These are phyloP conservation scores for Eulithis testata DNA, from an alignment of 2,888 invertebrate genomes.

Conservation along the genomic window DNA sequence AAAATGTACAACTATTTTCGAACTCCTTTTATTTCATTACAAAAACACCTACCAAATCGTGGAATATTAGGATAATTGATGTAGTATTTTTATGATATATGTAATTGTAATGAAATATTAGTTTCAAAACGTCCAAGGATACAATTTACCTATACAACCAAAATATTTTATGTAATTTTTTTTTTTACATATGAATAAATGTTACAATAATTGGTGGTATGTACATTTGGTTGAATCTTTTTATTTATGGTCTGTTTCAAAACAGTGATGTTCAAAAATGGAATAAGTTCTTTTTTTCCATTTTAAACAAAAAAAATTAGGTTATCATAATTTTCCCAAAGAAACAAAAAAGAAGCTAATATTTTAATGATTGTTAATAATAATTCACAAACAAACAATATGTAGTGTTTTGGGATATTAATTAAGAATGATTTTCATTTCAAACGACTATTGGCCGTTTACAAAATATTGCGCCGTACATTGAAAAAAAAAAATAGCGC, in stretches of 20 bases:
- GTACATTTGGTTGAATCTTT: slow-evolving; percentile 61
- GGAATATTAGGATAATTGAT: neutral
- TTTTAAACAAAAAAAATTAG: neutral
- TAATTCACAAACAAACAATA: too few species aligned
- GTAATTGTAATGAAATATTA: slow-evolving; percentile 12
- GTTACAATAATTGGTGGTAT: slow-evolving; percentile 64
- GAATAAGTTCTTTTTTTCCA: neutral
- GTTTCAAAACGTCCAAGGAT: slow-evolving; percentile 30
- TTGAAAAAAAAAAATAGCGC: too few species aligned
- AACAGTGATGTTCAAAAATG: neutral
- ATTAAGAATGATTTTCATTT: too few species aligned
- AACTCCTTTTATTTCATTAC: slow-evolving; percentile 18
- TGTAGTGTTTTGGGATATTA: too few species aligned
- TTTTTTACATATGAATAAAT: slow-evolving; percentile 40
- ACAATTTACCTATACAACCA: slow-evolving; percentile 24
- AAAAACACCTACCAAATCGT: slow-evolving; percentile 9
- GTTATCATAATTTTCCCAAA: too few species aligned
- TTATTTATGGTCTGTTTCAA: slow-evolving; percentile 11
- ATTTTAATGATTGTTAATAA: too few species aligned
- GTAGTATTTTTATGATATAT: neutral
- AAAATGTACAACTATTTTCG: slow-evolving; percentile 26
- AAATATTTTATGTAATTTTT: slow-evolving; percentile 31
- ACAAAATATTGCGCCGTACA: too few species aligned
- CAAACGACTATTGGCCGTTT: too few species aligned
- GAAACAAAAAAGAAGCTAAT: too few species aligned